Base-by-base conservation (phyloP, 2,113 vertebrate genomes). In the Hydrochoerus hydrochaeris region DNA sequence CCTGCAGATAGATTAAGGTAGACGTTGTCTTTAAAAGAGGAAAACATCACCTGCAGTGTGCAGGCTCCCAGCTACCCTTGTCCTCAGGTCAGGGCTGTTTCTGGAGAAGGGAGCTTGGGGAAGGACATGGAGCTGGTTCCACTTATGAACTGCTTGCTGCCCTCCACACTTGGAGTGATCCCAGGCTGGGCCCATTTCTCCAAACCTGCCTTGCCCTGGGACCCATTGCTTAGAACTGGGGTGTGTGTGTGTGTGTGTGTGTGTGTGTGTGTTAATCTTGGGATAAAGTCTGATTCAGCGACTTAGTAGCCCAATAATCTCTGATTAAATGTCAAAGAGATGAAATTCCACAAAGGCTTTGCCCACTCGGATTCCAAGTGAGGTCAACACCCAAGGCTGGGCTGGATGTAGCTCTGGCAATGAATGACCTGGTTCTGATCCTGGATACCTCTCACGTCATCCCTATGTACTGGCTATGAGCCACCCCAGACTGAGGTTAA, bases 21-120 rank as follows among this genome's bases (percentile, higher is more conserved):
- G 75, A 92, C 78, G 87, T 71, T 92, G 49, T 88, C 65, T 88
- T 94, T 95, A n/a, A 87, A 95, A 92, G 95, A 24, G 46, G 60
- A 67, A 94, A 58, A 65, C 69, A 35, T 13, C 14, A 20, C 38
- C 81, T 49, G 24, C 7, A 58, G 22, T 58, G 9, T 80, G 13
- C 49, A 57, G 81, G 24, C 16, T 94, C 30, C 57, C 85, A 20
- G 80, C 75, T 73, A 73, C 58, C 28, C 86, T 87, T 69, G 35
- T 41, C 62, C 38, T 92, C 26, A 3, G 88, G 78, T 78, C 32
- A 46, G 60, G 77, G 86, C 6, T 67, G 30, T 73, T 88, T 96
- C 78, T 91, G 19, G 14, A 67, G 49, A 86, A 30, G n/a, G 35
- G 7, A 91, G 58, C 13, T 4, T 30, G 49, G n/a, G 6, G 3